Evolutionary conservation across 2,113 vertebrate genomes (phyloP), one percentile per base, ranked within the genome.

Genomic region (Herpailurus yagouaroundi): DNA sequence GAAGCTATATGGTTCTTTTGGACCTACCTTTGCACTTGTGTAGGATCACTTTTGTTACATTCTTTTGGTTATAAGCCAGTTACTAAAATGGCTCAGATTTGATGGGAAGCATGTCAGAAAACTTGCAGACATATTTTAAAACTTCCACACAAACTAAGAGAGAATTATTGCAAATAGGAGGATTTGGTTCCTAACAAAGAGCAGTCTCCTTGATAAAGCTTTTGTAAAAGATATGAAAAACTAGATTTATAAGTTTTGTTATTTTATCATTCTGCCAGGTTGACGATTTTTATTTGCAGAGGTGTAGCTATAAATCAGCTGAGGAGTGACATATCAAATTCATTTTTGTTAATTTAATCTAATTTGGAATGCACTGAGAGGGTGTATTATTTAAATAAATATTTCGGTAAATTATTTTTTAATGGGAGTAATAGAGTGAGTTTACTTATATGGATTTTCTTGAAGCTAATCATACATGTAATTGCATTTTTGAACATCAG

Each of bases 351-450:
- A 93, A 82, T 76, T 68, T 89, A 83, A 95, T 88, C 33, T 80
- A 97, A 95, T 90, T 92, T 94, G 79, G 81, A 95, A 89, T 95
- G 73, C 7, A 79, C 29, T 68, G 50, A 6, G 57, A 91, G 14
- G 73, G 48, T 86, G 73, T 13, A 73, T 89, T 92, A 92, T 95
- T 97, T 97, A 86, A 92, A 82, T 80, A 69, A 92, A 95, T 87
- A 95, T n/a, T 93, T 74, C 16, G 95, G 63, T 38, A 41, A 95
- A 89, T 88, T 89, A 66, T 89, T 94, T 97, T 92, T 97, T 96
- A 48, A 91, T 82, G n/a, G 63, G 33, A 92, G 36, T 29, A 96
- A 83, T 60, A 77, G 16, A 95, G 80, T 83, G 19, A 74, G 83
- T 95, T 90, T 95, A 45, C 74, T 77, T 95, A 81, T 38, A 69